Conservation (phyloP, 2,888 invertebrate species). For the Microctonus brassicae region DNA sequence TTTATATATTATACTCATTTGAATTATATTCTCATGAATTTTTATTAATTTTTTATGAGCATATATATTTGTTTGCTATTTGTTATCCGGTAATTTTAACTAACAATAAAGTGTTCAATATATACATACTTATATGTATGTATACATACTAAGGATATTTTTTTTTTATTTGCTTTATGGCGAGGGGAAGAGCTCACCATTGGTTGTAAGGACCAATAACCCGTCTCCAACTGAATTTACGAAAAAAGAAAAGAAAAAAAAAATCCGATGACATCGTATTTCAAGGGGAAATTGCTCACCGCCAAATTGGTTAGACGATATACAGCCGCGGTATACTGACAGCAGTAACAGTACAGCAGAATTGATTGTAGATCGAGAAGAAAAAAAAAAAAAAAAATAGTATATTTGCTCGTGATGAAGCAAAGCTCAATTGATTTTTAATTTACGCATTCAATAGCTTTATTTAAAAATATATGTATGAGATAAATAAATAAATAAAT, state of each 20-base stretch:
- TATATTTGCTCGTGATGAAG: background rate
- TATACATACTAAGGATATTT: no score
- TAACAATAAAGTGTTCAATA: background rate
- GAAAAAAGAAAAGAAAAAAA: no score
- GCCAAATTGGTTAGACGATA: slow-evolving; percentile 69
- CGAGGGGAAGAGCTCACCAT: background rate
- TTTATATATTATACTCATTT: no score
- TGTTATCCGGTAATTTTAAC: background rate
- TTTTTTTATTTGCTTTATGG: slow-evolving; percentile 13
- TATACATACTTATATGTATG: background rate
- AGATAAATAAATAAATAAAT: no score
- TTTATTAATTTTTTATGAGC: background rate
- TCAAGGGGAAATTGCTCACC: slow-evolving; percentile 67
- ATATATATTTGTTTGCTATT: background rate
- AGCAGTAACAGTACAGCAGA: slow-evolving; percentile 48
- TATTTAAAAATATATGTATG: background rate
- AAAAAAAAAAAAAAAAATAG: background rate
- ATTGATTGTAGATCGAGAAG: background rate
- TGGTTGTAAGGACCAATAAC: slow-evolving; percentile 41
- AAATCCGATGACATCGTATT: slow-evolving; percentile 67
- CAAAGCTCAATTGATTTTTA: background rate
- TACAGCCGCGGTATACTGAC: slow-evolving; percentile 58
- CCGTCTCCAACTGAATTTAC: slow-evolving; percentile 47
- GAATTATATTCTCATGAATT: slow-evolving; percentile 5
- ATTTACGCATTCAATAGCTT: background rate